Evolutionary conservation across 2,797 vertebrate species (phyloP), one percentile per base, ranked within the genome.

Genomic region (Falco peregrinus): DNA sequence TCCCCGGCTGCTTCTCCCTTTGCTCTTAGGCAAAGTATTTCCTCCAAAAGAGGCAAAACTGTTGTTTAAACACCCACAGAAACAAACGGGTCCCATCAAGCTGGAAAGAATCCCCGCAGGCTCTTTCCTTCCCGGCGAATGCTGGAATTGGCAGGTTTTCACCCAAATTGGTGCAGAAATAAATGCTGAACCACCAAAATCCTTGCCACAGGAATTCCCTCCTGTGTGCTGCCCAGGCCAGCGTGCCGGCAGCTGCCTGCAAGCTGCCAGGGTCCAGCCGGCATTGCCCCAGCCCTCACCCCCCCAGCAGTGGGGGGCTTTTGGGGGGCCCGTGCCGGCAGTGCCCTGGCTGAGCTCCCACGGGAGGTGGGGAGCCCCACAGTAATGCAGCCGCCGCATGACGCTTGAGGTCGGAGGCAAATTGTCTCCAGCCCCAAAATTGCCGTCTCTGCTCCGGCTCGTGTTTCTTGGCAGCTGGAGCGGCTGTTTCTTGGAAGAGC

Each of bases 401-500:
- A 84, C n/a, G 57, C 43, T 16, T 0, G 3, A 19, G 60, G 16
- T 64, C 6, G 4, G n/a, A 71, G 81, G 67, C 28, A 35, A 77
- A 78, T 28, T 13, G 2, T 61, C 94, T 93, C 80, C 80, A 86
- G 74, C 45, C 84, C 15, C 1, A 37, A 89, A 95, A 95, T 35
- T 22, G 47, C 26, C 37, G 54, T 94, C 51, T 97, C 77, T 92
- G 95, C 95, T 89, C 15, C 26, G 70, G 87, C 84, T 97, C 87
- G 63, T 47, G 69, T 90, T 95, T 97, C 76, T 90, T 96, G 95
- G 96, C 96, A 92, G 70, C 50, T 16, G 7, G 16, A 2, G 1
- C 6, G 19, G 81, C 91, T 73, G 87, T 87, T 94, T 96, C 93
- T 95, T 95, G 96, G 95, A 93, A 96, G 91, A 31, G 0, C 63